Conservation (phyloP, 2,888 invertebrate genomes). For the Cyclophora punctaria region DNA sequence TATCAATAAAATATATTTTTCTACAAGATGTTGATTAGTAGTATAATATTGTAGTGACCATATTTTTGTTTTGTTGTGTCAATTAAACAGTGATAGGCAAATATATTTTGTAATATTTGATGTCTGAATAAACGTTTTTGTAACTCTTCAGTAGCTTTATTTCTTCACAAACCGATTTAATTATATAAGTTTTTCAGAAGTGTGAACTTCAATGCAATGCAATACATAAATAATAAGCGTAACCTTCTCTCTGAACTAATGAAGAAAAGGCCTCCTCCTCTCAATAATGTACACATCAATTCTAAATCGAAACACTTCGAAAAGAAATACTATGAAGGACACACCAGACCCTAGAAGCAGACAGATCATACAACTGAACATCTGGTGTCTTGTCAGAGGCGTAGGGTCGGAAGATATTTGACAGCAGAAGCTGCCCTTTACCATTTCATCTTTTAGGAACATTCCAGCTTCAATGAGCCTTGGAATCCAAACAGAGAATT, state of each 20-base stretch:
- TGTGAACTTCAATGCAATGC: too few relatives aligned
- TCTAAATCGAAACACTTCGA: conserved; percentile 34
- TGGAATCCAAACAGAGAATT: conserved; percentile 41
- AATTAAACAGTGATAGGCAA: conserved; percentile 31
- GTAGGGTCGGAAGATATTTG: conserved; percentile 34
- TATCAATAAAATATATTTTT: conserved; percentile 41
- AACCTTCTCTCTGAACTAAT: background rate
- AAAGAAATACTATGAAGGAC: conserved; percentile 33
- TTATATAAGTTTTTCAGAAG: too few relatives aligned
- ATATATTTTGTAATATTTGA: conserved; percentile 29
- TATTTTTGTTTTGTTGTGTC: conserved; percentile 28
- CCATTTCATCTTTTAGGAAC: conserved; percentile 31
- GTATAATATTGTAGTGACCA: conserved; percentile 1
- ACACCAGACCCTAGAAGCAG: conserved; percentile 37
- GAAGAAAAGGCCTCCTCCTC: conserved; percentile 15
- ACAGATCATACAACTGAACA: conserved; percentile 42
- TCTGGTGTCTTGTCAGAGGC: conserved; percentile 40
- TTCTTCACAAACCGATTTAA: background rate
- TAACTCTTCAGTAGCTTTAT: conserved; percentile 13
- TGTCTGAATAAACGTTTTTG: conserved; percentile 24
- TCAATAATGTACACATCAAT: conserved; percentile 17
- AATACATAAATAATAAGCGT: too few relatives aligned
- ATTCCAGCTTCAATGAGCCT: conserved; percentile 48
- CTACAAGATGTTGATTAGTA: conserved; percentile 24
- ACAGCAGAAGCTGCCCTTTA: conserved; percentile 23